Evolutionary conservation across 92 coral and sea anemone species (phyloP).

Genomic region (Epizoanthus illoricatus): DNA sequence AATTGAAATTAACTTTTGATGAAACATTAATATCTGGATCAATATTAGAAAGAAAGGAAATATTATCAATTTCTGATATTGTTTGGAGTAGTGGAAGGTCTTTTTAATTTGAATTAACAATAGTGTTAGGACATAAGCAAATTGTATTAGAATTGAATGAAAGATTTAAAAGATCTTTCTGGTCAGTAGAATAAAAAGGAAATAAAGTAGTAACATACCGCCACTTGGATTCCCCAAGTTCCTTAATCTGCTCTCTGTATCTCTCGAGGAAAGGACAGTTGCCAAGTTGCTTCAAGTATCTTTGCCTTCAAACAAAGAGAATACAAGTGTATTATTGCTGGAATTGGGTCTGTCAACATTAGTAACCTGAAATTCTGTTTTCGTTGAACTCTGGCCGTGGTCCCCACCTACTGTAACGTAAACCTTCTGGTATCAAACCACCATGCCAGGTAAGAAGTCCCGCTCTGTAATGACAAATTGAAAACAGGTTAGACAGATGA

Average conservation of each 20-base stretch:
- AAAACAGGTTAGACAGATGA: too few relatives aligned
- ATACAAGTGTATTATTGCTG: constrained; percentile 37
- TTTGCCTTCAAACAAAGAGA: constrained; percentile 33
- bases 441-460: constrained; percentile 28
- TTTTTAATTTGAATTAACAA: too few relatives aligned
- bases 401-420: constrained; percentile 32
- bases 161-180: constrained; percentile 24
- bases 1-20: neutral
- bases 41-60: neutral
- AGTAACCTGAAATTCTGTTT: constrained; percentile 26
- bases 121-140: constrained; percentile 23
- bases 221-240: constrained; percentile 4
- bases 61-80: too few relatives aligned
- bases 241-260: constrained; percentile 28
- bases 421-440: constrained; percentile 12
- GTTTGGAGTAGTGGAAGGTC: too few relatives aligned
- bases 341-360: constrained; percentile 29
- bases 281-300: constrained; percentile 36
- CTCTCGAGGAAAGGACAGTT: neutral
- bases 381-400: constrained; percentile 39
- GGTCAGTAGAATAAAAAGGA: constrained; percentile 32
- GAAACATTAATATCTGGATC: neutral
- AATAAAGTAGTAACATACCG: neutral
- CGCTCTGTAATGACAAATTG: neutral
- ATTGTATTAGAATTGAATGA: constrained; percentile 35